Base-by-base conservation (phyloP, 2,888 invertebrate species). In the Odiellus spinosus region DNA sequence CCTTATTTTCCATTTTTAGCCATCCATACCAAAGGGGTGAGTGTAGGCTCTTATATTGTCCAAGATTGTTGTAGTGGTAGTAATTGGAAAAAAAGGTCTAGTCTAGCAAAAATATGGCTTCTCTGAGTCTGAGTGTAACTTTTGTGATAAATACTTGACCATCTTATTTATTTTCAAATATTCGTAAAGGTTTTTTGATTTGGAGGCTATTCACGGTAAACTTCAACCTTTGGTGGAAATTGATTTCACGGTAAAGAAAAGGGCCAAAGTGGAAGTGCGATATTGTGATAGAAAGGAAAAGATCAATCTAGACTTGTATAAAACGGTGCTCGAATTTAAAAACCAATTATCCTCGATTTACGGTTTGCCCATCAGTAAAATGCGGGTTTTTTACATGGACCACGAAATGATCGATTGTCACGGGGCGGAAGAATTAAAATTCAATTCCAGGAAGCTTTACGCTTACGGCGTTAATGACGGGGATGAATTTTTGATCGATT, bases 391-490 rank as follows among this genome's bases (percentile, higher is more conserved):
- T 67, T 90, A 90, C 64, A 76, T 84, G 10, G 90, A 91, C 64
- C 82, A 85, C 62, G 73, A 70, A 49, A 64, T 73, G 64, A 66
- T 67, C 57, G 58, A 48, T 45, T 40, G 48, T 15, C 32, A 40
- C 14, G 60, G 60, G 46, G 51, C 55, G 1, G 88, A 88, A 64
- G 84, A 85, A 65, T 84, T 91, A 82, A 77, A 78, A 58, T 87
- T 77, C 60, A 84, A 86, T 2, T 81, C 81, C 59, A 87, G 88
- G 63, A 83, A 82, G 64, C 73, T 91, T 18, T 88, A 88, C 66
- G 84, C 86, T 50, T 88, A 88, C 69, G 87, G 87, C 67, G 82
- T 90, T 52, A 73, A 80, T 55, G 80, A 82, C 49, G 88, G 87
- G 11, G 88, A 88, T 66, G 86, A 87, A 67, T 87, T 90, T 59